Evolutionary conservation across 2,113 vertebrate genomes (phyloP), one percentile per base, ranked within the genome.

Genomic region (Saimiri boliviensis): DNA sequence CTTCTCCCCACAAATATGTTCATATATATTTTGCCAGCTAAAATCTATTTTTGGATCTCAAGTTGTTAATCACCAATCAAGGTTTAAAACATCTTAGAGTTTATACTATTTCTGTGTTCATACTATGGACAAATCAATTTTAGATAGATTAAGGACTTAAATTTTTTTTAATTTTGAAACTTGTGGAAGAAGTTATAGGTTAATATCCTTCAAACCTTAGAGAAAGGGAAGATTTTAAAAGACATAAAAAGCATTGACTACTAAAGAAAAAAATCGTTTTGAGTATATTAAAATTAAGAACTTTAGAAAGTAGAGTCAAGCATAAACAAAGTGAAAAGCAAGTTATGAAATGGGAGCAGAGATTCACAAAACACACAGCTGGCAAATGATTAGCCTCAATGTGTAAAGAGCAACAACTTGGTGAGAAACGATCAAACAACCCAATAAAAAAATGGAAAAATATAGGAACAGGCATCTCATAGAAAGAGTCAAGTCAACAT

Each of bases 181-280:
- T 40, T 40, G 68, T n/a, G 10, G 32, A 66, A 89, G 54, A 47
- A 80, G 45, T 63, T 71, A 42, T 37, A 88, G 8, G 37, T 30
- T 82, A 66, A 25, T 56, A 19, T 93, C 21, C 83, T 73, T 84
- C 35, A 84, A 63, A 84, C 32, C 45, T 85, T 80, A 60, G 63
- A 93, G 60, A 82, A 91, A 79, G 42, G 63, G 52, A 20, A 49
- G 37, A 27, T 94, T 91, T 73, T 95, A 87, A 87, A 84, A 73
- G 49, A 71, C 60, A 47, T 27, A 35, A 81, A 86, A 86, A 63
- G 42, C 42, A 86, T 23, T 73, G 82, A 58, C 11, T 37, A 27
- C 25, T 30, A 35, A 68, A 81, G 45, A 47, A 96, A 85, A 92
- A 92, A 81, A 42, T 49, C 82, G 16, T 35, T 54, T 85, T 73